Evolutionary conservation across 1,140 invertebrate species (phyloP).

Genomic region (Monomorium pharaonis): DNA sequence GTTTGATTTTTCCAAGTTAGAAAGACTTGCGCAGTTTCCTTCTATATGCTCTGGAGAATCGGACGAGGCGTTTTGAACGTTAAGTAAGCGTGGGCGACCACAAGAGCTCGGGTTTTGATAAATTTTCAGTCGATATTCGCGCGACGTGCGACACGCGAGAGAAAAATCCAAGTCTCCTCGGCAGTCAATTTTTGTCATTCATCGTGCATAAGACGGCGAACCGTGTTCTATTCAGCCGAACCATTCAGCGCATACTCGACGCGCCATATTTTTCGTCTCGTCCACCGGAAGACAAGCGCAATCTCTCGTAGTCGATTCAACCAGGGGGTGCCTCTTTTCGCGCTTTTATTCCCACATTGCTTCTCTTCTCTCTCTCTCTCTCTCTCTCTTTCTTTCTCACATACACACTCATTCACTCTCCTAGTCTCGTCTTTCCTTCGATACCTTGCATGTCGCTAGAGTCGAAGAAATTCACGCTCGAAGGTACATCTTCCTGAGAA

Average conservation of each 20-base stretch:
- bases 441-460: conserved; percentile 42
- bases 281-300: conserved; percentile 40
- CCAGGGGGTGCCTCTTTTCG: background rate
- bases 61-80: background rate
- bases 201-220: conserved; percentile 8
- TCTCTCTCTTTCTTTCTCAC: background rate
- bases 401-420: too few species aligned
- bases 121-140: background rate
- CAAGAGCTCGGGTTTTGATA: background rate
- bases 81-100: background rate
- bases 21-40: background rate
- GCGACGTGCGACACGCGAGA: background rate
- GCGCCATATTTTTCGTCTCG: conserved; percentile 31
- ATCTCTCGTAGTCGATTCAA: conserved; percentile 55
- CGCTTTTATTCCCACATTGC: conserved; percentile 1
- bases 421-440: background rate
- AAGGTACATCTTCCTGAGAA: conserved; percentile 47
- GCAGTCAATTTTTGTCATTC: conserved; percentile 38
- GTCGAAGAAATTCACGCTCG: conserved; percentile 61
- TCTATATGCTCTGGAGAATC: background rate
- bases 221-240: conserved; percentile 12
- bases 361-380: background rate
- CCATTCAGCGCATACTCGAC: conserved; percentile 1
- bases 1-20: background rate
- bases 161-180: background rate